These are phyloP conservation scores for Chirona hameri DNA, from an alignment of 2,888 invertebrate species.

Conservation along the genomic window DNA sequence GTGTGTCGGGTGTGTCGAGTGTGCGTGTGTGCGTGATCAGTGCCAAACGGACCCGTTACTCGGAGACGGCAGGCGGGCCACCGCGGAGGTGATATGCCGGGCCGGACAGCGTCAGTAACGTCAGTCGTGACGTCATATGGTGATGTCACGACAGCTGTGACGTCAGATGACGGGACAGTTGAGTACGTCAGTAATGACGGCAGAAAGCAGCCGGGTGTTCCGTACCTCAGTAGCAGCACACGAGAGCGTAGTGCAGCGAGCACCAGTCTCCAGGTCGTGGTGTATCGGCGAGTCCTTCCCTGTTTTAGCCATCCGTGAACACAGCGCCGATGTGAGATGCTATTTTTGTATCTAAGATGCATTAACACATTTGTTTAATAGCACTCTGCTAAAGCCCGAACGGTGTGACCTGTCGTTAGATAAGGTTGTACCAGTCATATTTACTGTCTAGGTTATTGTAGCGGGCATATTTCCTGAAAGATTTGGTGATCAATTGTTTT, in stretches of 20 bases:
- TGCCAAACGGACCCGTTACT: neutral
- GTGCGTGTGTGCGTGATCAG: too few species aligned
- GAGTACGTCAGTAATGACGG: neutral
- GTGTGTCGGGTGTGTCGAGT: too few species aligned
- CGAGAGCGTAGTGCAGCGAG: neutral
- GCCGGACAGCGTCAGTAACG: neutral
- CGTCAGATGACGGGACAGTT: neutral
- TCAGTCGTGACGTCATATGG: neutral
- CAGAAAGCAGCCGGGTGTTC: neutral
- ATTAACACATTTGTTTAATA: neutral
- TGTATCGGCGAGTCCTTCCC: too few species aligned
- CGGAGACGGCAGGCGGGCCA: neutral
- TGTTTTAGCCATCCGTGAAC: neutral
- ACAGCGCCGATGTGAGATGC: neutral
- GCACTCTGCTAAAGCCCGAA: neutral
- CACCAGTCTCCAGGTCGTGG: too few species aligned
- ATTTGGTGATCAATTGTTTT: too few species aligned
- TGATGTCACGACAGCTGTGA: neutral
- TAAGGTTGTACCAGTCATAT: too few species aligned
- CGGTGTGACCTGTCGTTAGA: too few species aligned
- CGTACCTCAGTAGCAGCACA: conserved; percentile 6
- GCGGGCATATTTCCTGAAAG: too few species aligned
- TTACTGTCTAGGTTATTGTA: too few species aligned
- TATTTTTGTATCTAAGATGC: conserved; percentile 2
- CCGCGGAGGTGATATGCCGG: neutral